These are phyloP conservation scores for Caradrina kadenii DNA, from an alignment of 2,888 invertebrate species.

Conservation along the genomic window DNA sequence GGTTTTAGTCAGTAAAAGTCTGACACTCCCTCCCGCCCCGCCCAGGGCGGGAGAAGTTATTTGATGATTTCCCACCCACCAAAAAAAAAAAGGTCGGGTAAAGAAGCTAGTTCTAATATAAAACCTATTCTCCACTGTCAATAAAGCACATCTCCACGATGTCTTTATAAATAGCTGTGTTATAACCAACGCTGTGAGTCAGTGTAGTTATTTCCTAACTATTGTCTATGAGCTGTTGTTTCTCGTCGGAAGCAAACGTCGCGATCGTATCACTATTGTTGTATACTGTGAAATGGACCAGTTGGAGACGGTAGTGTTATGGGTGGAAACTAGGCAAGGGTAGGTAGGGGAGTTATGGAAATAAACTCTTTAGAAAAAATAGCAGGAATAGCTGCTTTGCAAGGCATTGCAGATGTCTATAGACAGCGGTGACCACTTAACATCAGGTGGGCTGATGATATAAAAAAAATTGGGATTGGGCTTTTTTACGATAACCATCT, in stretches of 20 bases:
- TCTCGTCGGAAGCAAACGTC: constrained; percentile 71
- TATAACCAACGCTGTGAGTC: constrained; percentile 44
- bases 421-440: too few relatives aligned
- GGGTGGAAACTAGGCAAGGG: constrained; percentile 10
- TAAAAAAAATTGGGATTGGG: too few relatives aligned
- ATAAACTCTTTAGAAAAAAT: too few relatives aligned
- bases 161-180: constrained; percentile 42
- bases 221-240: constrained; percentile 69
- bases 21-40: too few relatives aligned
- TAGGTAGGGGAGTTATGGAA: constrained; percentile 2
- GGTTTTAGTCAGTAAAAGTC: too few relatives aligned
- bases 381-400: too few relatives aligned
- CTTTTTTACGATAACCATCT: too few relatives aligned
- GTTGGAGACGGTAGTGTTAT: constrained; percentile 26
- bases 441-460: too few relatives aligned
- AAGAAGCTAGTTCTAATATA: neutral
- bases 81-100: too few relatives aligned
- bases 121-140: constrained; percentile 6
- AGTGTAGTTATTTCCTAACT: constrained; percentile 55
- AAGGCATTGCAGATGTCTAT: too few relatives aligned
- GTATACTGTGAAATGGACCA: constrained; percentile 33
- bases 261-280: constrained; percentile 68
- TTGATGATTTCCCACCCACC: too few relatives aligned
- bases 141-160: constrained; percentile 19
- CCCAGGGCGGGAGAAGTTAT: too few relatives aligned